These are phyloP conservation scores for Sus cebifrons DNA, from an alignment of 2,797 vertebrate genomes.

Conservation along the genomic window DNA sequence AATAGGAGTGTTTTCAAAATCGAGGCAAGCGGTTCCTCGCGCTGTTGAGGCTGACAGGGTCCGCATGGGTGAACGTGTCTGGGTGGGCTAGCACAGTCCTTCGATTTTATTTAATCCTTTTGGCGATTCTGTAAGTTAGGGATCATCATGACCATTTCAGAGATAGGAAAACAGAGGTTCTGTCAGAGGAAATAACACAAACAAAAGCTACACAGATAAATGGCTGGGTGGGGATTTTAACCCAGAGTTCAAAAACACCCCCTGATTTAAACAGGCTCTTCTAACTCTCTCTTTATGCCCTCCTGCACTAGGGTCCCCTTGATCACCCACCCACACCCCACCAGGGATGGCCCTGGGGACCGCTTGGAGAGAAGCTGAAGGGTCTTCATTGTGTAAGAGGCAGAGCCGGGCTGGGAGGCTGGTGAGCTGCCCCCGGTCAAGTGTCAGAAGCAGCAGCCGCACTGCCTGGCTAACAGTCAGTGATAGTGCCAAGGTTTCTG, in stretches of 20 bases:
- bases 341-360: neutral
- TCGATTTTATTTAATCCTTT: neutral
- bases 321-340: neutral
- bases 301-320: neutral
- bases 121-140: neutral
- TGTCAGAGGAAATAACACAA: neutral
- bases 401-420: neutral
- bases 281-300: neutral
- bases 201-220: neutral
- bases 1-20: neutral
- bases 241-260: neutral
- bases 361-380: slow-evolving; percentile 39
- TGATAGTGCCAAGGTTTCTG: neutral
- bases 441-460: neutral
- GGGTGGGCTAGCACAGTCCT: neutral
- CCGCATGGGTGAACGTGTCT: neutral
- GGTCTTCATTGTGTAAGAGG: slow-evolving; percentile 53
- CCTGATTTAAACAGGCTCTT: neutral
- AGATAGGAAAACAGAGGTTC: slow-evolving; percentile 26
- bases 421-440: slow-evolving; percentile 40
- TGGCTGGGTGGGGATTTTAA: neutral
- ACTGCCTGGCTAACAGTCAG: neutral
- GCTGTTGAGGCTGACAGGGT: neutral
- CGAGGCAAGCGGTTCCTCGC: neutral
- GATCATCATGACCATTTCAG: slow-evolving; percentile 14